Evolutionary conservation across 2,113 vertebrate species (phyloP), one percentile per base, ranked within the genome.

Genomic region (Prinia subflava): DNA sequence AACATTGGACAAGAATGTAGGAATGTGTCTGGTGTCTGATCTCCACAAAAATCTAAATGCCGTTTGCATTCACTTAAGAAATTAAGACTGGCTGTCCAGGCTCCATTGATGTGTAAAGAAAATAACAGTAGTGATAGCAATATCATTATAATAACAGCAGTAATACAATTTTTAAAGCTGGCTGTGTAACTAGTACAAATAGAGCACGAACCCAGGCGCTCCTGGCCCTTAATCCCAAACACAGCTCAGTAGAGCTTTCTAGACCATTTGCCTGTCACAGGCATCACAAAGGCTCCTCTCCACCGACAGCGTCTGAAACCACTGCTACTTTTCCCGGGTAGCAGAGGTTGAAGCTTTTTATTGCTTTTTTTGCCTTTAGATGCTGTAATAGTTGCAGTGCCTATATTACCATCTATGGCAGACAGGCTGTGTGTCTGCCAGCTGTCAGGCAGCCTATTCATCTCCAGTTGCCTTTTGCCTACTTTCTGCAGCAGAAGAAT

Each of bases 401-500:
- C 95, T 95, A 87, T 96, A 94, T 94, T 92, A 96, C 96, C 96
- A 97, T 97, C 95, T 97, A 95, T 74, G 95, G 96, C 76, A 96
- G 92, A 92, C 91, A 94, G 92, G 65, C 96, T 89, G 92, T 0
- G 0, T 49, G 94, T 84, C 94, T 97, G 96, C 96, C 96, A 96
- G 65, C 92, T 94, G 89, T 97, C 95, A 97, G 89, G 95, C 89
- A 89, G 95, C 83, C 69, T 95, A 97, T 97, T 96, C 94, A 96
- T 96, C 92, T 95, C 89, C 86, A 90, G 92, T 94, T 96, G 94
- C 96, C 96, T 97, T 97, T 97, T 94, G 95, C 96, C 96, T 97
- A 94, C 94, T 92, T 95, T 96, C 87, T 93, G 69, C 64, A 87
- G 89, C 91, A 89, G 80, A 39, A 94, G 89, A 96, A 97, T 93